phyloP scores from a whole-genome alignment of 2,888 invertebrate species.

The Perdita meconis region DNA sequence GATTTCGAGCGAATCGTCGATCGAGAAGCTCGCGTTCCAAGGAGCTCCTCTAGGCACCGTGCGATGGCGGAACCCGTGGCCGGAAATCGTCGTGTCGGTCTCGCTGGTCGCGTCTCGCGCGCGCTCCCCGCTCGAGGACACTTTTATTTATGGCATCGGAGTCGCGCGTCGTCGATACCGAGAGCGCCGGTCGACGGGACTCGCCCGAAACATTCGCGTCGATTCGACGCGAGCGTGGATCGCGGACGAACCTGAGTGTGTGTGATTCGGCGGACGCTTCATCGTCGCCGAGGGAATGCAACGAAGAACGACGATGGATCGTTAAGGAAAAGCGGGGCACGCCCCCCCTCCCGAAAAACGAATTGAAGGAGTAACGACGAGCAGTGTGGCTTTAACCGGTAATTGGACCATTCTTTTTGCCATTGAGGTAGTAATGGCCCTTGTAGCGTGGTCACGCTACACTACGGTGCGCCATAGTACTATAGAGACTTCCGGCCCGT shows the following conservation, averaged over 20 bases:
- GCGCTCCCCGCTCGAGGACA: slow-evolving; percentile 10
- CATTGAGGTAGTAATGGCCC: slow-evolving; percentile 80
- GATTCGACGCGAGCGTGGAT: slow-evolving; percentile 3
- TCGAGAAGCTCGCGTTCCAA: neutral
- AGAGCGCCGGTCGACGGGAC: neutral
- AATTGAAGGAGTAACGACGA: slow-evolving; percentile 60
- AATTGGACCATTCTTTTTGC: slow-evolving; percentile 78
- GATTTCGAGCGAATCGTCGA: slow-evolving; percentile 5
- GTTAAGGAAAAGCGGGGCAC: slow-evolving; percentile 12
- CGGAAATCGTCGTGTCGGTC: slow-evolving; percentile 51
- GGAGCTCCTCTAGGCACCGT: neutral
- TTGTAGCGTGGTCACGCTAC: slow-evolving; percentile 81
- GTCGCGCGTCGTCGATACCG: slow-evolving; percentile 4
- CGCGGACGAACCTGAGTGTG: too few species aligned
- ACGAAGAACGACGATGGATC: neutral
- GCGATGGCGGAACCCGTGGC: slow-evolving; percentile 42
- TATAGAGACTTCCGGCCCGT: slow-evolving; percentile 83
- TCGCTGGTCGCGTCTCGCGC: slow-evolving; percentile 41
- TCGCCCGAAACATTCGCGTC: too few species aligned
- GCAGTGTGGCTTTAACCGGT: slow-evolving; percentile 71
- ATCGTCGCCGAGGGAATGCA: neutral
- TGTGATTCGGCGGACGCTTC: neutral
- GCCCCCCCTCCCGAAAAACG: slow-evolving; percentile 44
- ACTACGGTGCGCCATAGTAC: slow-evolving; percentile 80
- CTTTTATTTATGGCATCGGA: slow-evolving; percentile 30